These are phyloP conservation scores for Cirrhinus mrigala DNA, from an alignment of 2,797 vertebrate species.

Conservation along the genomic window DNA sequence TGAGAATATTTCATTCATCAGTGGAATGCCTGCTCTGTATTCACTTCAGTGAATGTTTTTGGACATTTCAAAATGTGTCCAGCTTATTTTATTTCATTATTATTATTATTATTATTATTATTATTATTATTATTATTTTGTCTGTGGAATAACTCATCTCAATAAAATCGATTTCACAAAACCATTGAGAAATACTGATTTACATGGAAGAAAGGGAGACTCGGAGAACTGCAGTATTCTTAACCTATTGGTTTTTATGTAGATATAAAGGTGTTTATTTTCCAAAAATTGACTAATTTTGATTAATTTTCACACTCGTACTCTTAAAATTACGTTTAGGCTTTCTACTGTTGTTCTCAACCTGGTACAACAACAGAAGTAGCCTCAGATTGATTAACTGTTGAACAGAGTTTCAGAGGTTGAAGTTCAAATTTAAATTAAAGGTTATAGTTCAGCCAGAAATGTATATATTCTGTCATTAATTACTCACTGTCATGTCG, in stretches of 20 bases:
- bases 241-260: not conserved
- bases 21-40: not conserved
- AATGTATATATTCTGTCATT: too few relatives aligned
- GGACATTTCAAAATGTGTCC: slow-evolving; percentile 19
- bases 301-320: not conserved
- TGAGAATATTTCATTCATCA: not conserved
- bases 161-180: slow-evolving; percentile 22
- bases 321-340: not conserved
- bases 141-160: not conserved
- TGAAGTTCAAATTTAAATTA: too few relatives aligned
- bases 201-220: not conserved
- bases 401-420: too few relatives aligned
- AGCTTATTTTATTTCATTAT: not conserved
- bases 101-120: too few relatives aligned
- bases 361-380: not conserved
- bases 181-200: not conserved
- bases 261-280: not conserved
- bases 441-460: too few relatives aligned
- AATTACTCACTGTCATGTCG: too few relatives aligned
- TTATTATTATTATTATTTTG: not conserved
- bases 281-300: not conserved
- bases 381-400: too few relatives aligned
- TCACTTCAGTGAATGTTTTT: slow-evolving; percentile 18
- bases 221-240: too few relatives aligned
- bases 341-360: not conserved